Evolutionary conservation across 2,113 vertebrate species (phyloP), one percentile per base, ranked within the genome.

Genomic region (Takifugu flavidus): DNA sequence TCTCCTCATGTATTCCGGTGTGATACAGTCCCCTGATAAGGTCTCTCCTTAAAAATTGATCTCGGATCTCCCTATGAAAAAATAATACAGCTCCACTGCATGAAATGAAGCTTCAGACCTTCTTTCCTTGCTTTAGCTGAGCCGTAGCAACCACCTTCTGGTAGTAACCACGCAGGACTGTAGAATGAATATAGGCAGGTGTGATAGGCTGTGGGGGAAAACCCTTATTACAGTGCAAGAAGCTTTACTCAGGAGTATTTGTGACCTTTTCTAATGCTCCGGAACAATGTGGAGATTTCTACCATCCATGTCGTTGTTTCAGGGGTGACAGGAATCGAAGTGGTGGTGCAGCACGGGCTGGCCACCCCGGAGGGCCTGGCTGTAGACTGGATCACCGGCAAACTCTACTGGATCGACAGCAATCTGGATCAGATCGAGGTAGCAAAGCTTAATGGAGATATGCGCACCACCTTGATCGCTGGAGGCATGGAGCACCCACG

Each of bases 361-460:
- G 97, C 96, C 46, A 99, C 97, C 5, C 97, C 97, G 5, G 97
- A 99, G 84, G 97, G 97, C 31, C 86, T 99, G 65, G 95, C 97
- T 1, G 94, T 99, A 13, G 97, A 99, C 67, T 99, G 97, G 97
- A 95, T 99, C 68, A 96, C 95, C 25, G 94, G 92, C 61, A 98
- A 98, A 79, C 92, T 99, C 20, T 99, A 99, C 82, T 99, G 97
- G 97, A 98, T 99, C 68, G 97, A 99, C 87, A 98, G 96, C 85
- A 98, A 98, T 70, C 86, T 99, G 91, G 97, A 98, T 79, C 97
- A 99, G 85, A 99, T 99, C 0, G 97, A 99, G 86, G 97, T 98
- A 43, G 96, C 97, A 51, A 94, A 94, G 80, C 88, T 99, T 2
- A 95, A 98, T 39, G 97, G 97, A 51, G 90, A 92, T 46, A 90